Evolutionary conservation across 2,888 invertebrate species (phyloP).

Genomic region (Dynastes grantii): DNA sequence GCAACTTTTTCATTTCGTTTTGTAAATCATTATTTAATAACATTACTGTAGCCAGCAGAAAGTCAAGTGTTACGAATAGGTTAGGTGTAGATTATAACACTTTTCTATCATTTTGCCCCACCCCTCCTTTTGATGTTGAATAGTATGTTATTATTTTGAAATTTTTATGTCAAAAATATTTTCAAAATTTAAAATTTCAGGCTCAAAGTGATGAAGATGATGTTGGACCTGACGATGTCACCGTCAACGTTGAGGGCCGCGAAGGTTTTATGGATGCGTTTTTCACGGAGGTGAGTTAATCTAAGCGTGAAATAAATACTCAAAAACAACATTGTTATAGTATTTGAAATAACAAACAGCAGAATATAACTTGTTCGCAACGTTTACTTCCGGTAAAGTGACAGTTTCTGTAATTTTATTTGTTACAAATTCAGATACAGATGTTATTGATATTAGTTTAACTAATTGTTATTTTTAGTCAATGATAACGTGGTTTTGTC

Average conservation of each 20-base stretch:
- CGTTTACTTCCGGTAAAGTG: too few species aligned
- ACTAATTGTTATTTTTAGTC: slow-evolving; percentile 38
- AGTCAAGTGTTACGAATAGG: slow-evolving; percentile 58
- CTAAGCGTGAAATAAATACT: slow-evolving; percentile 32
- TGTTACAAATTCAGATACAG: not conserved
- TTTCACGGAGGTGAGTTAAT: slow-evolving; percentile 92
- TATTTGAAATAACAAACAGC: not conserved
- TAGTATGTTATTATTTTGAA: slow-evolving; percentile 37
- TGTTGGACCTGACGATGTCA: slow-evolving; percentile 94
- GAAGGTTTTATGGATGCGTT: slow-evolving; percentile 99
- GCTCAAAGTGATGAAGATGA: slow-evolving; percentile 99
- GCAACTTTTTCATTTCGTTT: not conserved
- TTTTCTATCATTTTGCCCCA: slow-evolving; percentile 52
- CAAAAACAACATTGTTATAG: not conserved
- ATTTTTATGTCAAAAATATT: slow-evolving; percentile 6
- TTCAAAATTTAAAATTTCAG: slow-evolving; percentile 72
- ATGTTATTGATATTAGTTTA: slow-evolving; percentile 14
- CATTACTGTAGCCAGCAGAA: not conserved
- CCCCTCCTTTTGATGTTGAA: slow-evolving; percentile 54
- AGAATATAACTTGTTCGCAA: not conserved
- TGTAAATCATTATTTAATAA: slow-evolving; percentile 1
- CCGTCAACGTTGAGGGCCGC: slow-evolving; percentile 93
- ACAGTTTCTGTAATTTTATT: too few species aligned
- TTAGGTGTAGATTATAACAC: slow-evolving; percentile 59
- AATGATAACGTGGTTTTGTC: slow-evolving; percentile 33